Base-by-base conservation (phyloP, 2,113 vertebrate species). In the Scomber japonicus region DNA sequence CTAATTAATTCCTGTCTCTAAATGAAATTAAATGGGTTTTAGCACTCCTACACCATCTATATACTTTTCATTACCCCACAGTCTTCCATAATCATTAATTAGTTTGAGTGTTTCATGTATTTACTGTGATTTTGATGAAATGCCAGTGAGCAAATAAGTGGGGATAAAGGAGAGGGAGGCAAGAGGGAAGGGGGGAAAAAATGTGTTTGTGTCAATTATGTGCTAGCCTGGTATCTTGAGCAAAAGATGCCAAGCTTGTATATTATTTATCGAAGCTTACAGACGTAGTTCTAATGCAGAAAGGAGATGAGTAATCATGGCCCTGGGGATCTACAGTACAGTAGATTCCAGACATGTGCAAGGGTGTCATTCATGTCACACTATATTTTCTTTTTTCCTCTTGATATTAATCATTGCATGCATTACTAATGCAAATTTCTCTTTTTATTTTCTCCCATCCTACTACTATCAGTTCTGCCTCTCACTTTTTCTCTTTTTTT, bases 21-120 rank as follows among this genome's bases (percentile, higher is more conserved):
- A 91, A 90, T 89, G 80, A 90, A 92, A 94, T 91, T 77, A 93
- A 90, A 84, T 88, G 84, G 87, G 83, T 90, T 94, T 93, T 82
- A 88, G 79, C 82, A 88, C 90, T 93, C 88, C 89, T 92, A 82
- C 89, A 87, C 75, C 89, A 91, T 91, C 88, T 82, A 91, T 89
- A 91, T 75, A 88, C 89, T 89, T 90, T 87, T 90, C 88, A 89
- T 87, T 86, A 84, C 83, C 71, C 77, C 45, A 75, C 84, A 85
- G 87, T 79, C 61, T 88, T 76, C 77, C 74, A 40, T 78, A 89
- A 89, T 87, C 90, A 90, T 93, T 92, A 85, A 93, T 94, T 93
- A 93, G 70, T 80, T 72, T 44, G 80, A 93, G 89, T 90, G 87
- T 86, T 93, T 94, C 87, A 92, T 91, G 86, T 87, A 92, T 94